Evolutionary conservation across 1,140 invertebrate species (phyloP).

Genomic region (Calephelis nemesis): DNA sequence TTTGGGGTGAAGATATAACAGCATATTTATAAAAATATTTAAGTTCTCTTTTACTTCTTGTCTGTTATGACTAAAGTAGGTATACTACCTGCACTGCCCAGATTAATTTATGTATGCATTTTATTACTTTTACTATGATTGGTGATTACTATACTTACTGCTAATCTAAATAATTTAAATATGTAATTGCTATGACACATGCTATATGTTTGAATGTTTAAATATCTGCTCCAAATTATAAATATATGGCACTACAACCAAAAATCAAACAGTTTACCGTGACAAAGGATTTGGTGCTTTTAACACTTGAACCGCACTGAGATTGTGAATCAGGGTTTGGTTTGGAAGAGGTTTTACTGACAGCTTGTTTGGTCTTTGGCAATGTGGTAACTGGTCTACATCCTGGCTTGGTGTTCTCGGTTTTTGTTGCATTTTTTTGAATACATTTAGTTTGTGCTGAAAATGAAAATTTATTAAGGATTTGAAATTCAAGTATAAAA

Average conservation of each 20-base stretch:
- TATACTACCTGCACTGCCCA: no score
- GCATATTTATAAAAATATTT: no score
- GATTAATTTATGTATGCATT: no score
- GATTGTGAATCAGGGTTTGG: conserved; percentile 48
- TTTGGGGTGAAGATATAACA: no score
- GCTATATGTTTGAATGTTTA: neutral
- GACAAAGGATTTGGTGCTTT: conserved; percentile 55
- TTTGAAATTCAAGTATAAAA: neutral
- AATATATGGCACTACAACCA: neutral
- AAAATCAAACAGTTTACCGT: conserved; percentile 47
- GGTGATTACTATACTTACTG: no score
- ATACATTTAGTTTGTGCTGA: conserved; percentile 15
- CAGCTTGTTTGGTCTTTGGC: conserved; percentile 31
- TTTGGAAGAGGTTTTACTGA: conserved; percentile 38
- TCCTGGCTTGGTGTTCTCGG: conserved; percentile 21
- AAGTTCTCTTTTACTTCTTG: no score
- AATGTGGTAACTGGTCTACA: conserved; percentile 10
- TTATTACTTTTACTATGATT: no score
- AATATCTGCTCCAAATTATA: neutral
- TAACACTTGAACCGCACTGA: conserved; percentile 50
- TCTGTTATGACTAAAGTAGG: no score
- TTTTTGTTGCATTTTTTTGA: neutral
- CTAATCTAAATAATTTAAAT: no score
- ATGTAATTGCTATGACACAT: no score
- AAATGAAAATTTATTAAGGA: neutral